Evolutionary conservation across 2,888 invertebrate species (phyloP), one percentile per base, ranked within the genome.

Genomic region (Meta bourneti): DNA sequence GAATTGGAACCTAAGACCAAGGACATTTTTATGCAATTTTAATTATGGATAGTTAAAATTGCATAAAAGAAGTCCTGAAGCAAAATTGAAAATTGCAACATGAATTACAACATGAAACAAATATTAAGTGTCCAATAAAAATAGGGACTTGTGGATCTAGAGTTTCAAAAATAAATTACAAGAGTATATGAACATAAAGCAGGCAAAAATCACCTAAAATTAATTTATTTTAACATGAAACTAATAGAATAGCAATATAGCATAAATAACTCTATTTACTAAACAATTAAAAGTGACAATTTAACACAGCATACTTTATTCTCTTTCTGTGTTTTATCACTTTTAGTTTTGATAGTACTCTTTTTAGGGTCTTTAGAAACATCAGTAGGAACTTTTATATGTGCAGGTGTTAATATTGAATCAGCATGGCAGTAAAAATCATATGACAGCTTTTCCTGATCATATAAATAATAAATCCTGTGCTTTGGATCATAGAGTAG

Each of bases 401-500:
- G 9, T 70, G 61, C 48, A 19, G n/a, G 61, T n/a, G 20, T 49
- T 13, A 34, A 48, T 19, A n/a, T 74, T 5, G 54, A 34, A 78
- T 92, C 89, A 61, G 94, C 96, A 95, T 97, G 97, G 5, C 97
- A 98, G 95, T 98, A 97, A 95, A 97, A 97, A 90, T 96, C 96
- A 95, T 97, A 98, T 69, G 96, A 95, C 94, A 97, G 96, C 84
- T 96, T 97, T 54, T 96, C 96, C 93, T 97, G 96, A 94, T 98
- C 97, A 94, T 97, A 98, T 94, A 96, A 96, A 94, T 98, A 97
- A 95, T 98, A 98, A 88, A 97, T 97, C 5, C 97, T 97, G 54
- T 97, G 97, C 93, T 97, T 96, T 7, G 97, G 97, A 95, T 98
- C 98, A 94, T 98, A 99, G 94, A 98, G 98, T 52, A 98, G 95